Conservation (phyloP, 2,797 vertebrate species). For the Notamacropus eugenii region DNA sequence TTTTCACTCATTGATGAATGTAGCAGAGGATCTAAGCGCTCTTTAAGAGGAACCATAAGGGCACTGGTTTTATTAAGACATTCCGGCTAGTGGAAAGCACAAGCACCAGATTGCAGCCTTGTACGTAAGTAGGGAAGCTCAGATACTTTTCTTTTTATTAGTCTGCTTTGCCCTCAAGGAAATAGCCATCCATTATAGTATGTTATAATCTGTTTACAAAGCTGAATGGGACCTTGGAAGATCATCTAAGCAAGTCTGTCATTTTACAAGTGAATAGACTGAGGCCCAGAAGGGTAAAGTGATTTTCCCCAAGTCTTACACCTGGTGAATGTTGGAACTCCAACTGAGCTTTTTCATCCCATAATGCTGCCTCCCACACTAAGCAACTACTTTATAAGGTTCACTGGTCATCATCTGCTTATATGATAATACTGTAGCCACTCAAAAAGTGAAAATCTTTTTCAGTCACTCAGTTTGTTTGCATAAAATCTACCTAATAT, state of each 20-base stretch:
- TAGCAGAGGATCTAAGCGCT: slow-evolving; percentile 7
- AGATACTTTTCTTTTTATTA: background rate
- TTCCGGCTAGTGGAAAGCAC: background rate
- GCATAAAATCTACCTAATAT: background rate
- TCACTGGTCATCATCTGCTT: background rate
- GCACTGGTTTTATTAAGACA: background rate
- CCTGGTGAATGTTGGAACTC: background rate
- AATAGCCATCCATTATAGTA: background rate
- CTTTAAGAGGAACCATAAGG: slow-evolving; percentile 27
- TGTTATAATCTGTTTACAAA: background rate
- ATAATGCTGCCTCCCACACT: background rate
- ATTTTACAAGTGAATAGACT: background rate
- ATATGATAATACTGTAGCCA: background rate
- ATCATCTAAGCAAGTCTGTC: background rate
- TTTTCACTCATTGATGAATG: background rate
- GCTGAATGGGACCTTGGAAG: background rate
- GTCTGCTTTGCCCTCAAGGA: background rate
- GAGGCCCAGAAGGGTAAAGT: background rate
- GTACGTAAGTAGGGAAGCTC: background rate
- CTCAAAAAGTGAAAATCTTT: background rate
- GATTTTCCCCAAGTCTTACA: background rate
- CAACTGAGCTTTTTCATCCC: background rate
- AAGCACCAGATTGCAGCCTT: background rate
- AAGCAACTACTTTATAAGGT: background rate
- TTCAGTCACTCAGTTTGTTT: background rate